Base-by-base conservation (phyloP, 2,888 invertebrate species). In the Drosophila differens region DNA sequence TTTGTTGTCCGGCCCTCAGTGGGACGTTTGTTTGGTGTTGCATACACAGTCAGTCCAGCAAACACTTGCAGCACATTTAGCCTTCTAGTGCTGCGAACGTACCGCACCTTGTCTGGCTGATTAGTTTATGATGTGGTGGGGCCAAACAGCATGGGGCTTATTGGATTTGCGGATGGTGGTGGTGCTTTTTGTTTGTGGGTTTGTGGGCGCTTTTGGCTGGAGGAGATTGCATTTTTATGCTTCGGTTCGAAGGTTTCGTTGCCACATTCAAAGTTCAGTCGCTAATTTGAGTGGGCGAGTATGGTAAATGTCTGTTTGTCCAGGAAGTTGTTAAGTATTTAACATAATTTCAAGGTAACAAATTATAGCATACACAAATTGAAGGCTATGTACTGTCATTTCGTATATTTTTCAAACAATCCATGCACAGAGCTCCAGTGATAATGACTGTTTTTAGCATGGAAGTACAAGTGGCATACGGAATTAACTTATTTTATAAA, bases 111-210 rank as follows among this genome's bases (percentile, higher is more conserved):
- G 65, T 81, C 72, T 73, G 62, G 28, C 72, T 87, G 87, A 87
- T 85, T 78, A 86, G 89, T 78, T 89, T 81, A 86, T 71, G 89
- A 88, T 85, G 77, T 73, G 90, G 80, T 74, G 64, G 60, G 62
- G 52, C 25, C 64, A 68, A 61, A 65, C 72, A 62, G 19, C 55
- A 30, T 30, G 55, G 37, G 47, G 51, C 44, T 32, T 32, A 41
- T 41, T 58, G 30, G 39, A 47, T 47, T 47, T 47, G 25, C 47
- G 16, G 4, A n/a, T 30, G n/a, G n/a, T 28, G 28, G 41, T 32
- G n/a, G 9, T n/a, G 58, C 14, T 30, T 41, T 39, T 57, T n/a
- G 44, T 9, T 22, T 22, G 16, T 25, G 16, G 53, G 33, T 37
- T 30, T 19, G 25, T 12, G 37, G 28, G 28, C 25, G 25, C 28